Percentiles rank a stretch among this genome's conserved stretches.
phyloP scores from a whole-genome alignment of 2,113 vertebrate genomes.

The Eptatretus burgeri region DNA sequence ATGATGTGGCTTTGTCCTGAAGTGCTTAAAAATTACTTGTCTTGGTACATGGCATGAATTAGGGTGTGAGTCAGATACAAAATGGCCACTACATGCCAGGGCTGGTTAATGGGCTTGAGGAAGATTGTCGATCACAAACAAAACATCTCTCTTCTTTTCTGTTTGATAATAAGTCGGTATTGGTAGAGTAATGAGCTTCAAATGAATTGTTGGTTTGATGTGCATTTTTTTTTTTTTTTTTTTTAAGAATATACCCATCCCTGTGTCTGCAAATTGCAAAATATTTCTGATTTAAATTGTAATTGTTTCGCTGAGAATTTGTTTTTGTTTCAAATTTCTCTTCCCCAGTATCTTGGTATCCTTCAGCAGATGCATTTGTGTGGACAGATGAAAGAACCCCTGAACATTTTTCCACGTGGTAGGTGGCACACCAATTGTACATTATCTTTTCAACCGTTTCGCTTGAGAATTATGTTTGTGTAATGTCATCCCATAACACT shows the following conservation, averaged over 20 bases:
- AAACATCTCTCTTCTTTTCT: slow-evolving; percentile 12
- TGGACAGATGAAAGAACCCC: slow-evolving; percentile 59
- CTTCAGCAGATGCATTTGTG: slow-evolving; percentile 79
- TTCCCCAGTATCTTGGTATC: slow-evolving; percentile 62
- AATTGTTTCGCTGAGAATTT: neutral
- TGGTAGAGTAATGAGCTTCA: no score
- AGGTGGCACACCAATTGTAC: slow-evolving; percentile 13
- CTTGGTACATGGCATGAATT: no score
- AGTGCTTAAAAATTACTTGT: no score
- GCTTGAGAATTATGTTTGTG: slow-evolving; percentile 18
- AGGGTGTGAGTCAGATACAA: no score
- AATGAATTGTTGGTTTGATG: slow-evolving; percentile 14
- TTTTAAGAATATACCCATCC: slow-evolving; percentile 9
- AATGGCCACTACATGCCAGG: no score
- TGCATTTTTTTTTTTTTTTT: no score
- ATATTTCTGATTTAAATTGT: slow-evolving; percentile 1
- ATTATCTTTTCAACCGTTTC: slow-evolving; percentile 16
- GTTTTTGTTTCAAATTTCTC: slow-evolving; percentile 11
- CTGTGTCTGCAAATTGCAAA: slow-evolving; percentile 5
- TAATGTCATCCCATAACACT: slow-evolving; percentile 16
- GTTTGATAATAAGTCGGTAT: slow-evolving; percentile 10
- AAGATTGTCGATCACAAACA: slow-evolving; percentile 10
- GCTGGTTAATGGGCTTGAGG: no score
- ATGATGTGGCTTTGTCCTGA: no score
- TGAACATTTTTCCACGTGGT: slow-evolving; percentile 86